Evolutionary conservation across 2,888 invertebrate species (phyloP).

Genomic region (Zelleria hepariella): DNA sequence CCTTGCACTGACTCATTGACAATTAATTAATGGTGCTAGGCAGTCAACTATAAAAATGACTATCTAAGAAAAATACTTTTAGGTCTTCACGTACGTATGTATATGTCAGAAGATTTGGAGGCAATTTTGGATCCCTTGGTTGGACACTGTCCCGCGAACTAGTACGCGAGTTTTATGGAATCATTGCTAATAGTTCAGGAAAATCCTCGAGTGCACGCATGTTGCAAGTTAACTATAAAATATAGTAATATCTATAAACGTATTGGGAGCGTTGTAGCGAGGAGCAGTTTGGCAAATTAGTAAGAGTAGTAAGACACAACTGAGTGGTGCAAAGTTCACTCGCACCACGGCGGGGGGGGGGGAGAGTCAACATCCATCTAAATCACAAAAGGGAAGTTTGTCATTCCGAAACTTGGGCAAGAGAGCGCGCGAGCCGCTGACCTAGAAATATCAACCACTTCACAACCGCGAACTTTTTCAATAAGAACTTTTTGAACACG

Average conservation of each 20-base stretch:
- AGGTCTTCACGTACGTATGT: too few relatives aligned
- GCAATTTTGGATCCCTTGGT: too few relatives aligned
- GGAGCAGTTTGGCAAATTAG: neutral
- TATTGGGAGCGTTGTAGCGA: too few relatives aligned
- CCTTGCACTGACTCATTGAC: neutral
- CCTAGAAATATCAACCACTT: slow-evolving; percentile 39
- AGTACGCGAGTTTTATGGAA: too few relatives aligned
- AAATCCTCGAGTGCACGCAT: too few relatives aligned
- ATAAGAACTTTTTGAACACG: slow-evolving; percentile 43
- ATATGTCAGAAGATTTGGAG: too few relatives aligned
- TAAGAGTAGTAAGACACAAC: neutral
- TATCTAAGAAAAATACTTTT: too few relatives aligned
- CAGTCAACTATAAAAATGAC: neutral
- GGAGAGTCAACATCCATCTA: slow-evolving; percentile 29
- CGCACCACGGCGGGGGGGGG: neutral
- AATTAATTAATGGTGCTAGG: neutral
- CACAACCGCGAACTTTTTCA: slow-evolving; percentile 51
- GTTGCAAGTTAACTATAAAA: too few relatives aligned
- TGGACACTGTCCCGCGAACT: too few relatives aligned
- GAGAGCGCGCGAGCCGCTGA: slow-evolving; percentile 24
- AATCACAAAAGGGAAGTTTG: slow-evolving; percentile 34
- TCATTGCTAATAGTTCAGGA: too few relatives aligned
- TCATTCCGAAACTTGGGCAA: slow-evolving; percentile 23
- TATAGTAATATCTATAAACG: too few relatives aligned
- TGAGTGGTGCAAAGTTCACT: neutral